A percentile compares a stretch with the other conserved stretches of the same genome.
Evolutionary conservation across 2,113 vertebrate genomes (phyloP).

Genomic region (Grus americana): DNA sequence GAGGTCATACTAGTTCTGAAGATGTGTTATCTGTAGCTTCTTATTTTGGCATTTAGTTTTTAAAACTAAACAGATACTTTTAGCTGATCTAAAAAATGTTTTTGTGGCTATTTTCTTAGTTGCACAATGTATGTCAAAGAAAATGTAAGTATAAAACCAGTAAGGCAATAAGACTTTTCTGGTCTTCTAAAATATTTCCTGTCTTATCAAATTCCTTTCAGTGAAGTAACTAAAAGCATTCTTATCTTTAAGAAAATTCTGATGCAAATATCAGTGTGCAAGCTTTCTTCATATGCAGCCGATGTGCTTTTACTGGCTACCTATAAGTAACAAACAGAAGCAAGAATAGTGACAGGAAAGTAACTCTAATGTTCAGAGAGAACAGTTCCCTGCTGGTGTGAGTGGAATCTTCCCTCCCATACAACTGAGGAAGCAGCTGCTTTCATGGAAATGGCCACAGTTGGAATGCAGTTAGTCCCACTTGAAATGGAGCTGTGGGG

Average conservation of each 20-base stretch:
- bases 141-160: not conserved
- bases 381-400: not conserved
- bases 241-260: not conserved
- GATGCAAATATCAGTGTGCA: not conserved
- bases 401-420: too few relatives aligned
- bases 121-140: fast-evolving
- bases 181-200: not conserved
- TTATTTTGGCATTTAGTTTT: not conserved
- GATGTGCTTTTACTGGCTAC: not conserved
- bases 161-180: not conserved
- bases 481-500: not conserved
- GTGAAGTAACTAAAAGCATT: not conserved
- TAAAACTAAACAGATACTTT: not conserved
- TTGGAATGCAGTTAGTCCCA: not conserved
- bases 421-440: not conserved
- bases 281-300: not conserved
- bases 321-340: not conserved
- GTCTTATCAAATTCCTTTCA: not conserved
- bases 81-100: not conserved
- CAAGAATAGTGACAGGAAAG: not conserved
- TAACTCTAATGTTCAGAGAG: not conserved
- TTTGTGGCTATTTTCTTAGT: not conserved
- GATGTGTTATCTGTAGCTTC: fast-evolving
- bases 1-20: not conserved
- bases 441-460: not conserved